phyloP scores from a whole-genome alignment of 2,888 invertebrate genomes.

The Lydus trimaculatus region DNA sequence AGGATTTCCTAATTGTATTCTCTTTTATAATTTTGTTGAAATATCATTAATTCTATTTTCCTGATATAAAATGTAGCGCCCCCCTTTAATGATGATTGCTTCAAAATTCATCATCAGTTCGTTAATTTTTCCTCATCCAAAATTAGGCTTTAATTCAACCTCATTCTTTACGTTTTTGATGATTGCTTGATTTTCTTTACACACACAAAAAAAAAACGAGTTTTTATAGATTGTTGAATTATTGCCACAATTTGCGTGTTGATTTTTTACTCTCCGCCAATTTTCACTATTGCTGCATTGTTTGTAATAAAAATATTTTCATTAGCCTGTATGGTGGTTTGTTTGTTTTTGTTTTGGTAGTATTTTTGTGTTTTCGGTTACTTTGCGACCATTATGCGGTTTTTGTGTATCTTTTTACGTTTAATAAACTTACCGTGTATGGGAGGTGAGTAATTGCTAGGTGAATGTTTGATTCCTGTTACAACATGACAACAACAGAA shows the following conservation, averaged over 20 bases:
- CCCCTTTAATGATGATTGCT: not conserved
- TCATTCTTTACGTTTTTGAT: not conserved
- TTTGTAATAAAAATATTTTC: too few species aligned
- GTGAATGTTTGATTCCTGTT: constrained; percentile 15
- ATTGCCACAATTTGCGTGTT: not conserved
- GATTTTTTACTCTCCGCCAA: not conserved
- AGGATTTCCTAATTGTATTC: not conserved
- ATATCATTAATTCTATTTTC: not conserved
- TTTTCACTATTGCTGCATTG: not conserved
- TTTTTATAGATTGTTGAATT: not conserved
- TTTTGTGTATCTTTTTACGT: too few species aligned
- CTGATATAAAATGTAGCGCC: not conserved
- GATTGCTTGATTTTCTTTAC: not conserved
- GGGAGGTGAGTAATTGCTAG: not conserved
- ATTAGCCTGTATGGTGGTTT: not conserved
- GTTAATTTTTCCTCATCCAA: not conserved
- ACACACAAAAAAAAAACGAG: too few species aligned
- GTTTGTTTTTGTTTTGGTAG: not conserved
- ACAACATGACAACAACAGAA: not conserved
- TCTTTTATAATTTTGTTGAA: not conserved
- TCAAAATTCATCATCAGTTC: not conserved
- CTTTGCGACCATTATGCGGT: not conserved
- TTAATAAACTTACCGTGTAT: not conserved
- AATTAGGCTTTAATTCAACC: not conserved
- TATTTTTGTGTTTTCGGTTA: not conserved